phyloP scores from a whole-genome alignment of 2,113 vertebrate species.

The Lates calcarifer region DNA sequence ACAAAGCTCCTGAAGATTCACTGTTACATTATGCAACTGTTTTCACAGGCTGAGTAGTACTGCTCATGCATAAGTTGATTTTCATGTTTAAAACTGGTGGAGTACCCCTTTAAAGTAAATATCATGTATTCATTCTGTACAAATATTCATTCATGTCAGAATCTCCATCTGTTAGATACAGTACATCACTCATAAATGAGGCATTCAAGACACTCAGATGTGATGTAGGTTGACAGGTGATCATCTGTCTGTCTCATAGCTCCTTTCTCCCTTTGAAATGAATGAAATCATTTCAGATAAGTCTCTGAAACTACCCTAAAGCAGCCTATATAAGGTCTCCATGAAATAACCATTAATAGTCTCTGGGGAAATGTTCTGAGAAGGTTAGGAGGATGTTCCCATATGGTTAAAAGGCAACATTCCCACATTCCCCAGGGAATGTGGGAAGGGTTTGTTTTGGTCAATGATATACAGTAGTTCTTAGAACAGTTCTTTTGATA shows the following conservation, averaged over 20 bases:
- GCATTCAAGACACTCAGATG: too few relatives aligned
- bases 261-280: neutral
- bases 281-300: too few relatives aligned
- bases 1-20: too few relatives aligned
- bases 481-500: neutral
- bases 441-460: neutral
- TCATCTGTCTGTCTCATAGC: neutral
- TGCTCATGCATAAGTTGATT: too few relatives aligned
- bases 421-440: neutral
- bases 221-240: neutral
- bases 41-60: too few relatives aligned
- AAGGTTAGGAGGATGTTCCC: conserved; percentile 18
- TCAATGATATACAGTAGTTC: neutral
- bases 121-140: too few relatives aligned
- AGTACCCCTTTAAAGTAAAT: too few relatives aligned
- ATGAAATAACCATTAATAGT: conserved; percentile 14
- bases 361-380: neutral
- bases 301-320: neutral
- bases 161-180: too few relatives aligned
- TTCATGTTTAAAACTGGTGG: too few relatives aligned
- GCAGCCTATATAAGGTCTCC: neutral
- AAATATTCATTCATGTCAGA: neutral
- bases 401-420: conserved; percentile 3
- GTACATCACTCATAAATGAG: too few relatives aligned
- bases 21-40: too few relatives aligned